Evolutionary conservation across 1,140 invertebrate species (phyloP).

Genomic region (Formica selysi): DNA sequence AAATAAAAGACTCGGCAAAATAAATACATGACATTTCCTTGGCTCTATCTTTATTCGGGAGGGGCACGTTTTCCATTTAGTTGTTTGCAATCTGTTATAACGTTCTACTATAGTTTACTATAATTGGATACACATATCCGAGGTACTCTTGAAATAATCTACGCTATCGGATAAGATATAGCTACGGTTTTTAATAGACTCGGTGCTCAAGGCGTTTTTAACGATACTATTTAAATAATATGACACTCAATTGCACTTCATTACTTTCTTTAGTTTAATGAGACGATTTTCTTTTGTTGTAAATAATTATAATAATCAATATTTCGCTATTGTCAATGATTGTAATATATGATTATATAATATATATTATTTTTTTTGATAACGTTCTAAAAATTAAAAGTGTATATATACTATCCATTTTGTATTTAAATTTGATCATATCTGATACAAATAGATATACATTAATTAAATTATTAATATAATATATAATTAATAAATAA

Average conservation of each 20-base stretch:
- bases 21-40: slow-evolving; percentile 40
- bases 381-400: not conserved
- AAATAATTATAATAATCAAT: not conserved
- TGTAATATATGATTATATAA: not conserved
- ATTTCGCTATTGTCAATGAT: slow-evolving; percentile 10
- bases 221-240: slow-evolving; percentile 56
- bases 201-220: slow-evolving; percentile 46
- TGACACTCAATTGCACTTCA: not conserved
- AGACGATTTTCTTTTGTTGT: not conserved
- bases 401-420: not conserved
- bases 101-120: slow-evolving; percentile 48
- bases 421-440: not conserved
- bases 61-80: slow-evolving; percentile 61
- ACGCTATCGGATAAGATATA: slow-evolving; percentile 45
- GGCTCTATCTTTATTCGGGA: slow-evolving; percentile 37
- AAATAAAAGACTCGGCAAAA: slow-evolving; percentile 47
- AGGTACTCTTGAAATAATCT: slow-evolving; percentile 53
- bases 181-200: slow-evolving; percentile 57
- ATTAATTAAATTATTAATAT: not conserved
- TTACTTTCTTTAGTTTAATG: slow-evolving; percentile 38
- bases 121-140: slow-evolving; percentile 68
- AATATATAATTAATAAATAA: not conserved
- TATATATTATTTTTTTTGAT: not conserved
- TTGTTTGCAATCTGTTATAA: slow-evolving; percentile 63
- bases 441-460: not conserved